Percentiles rank a stretch among this genome's conserved stretches.
Evolutionary conservation across 2,797 vertebrate species (phyloP).

Genomic region (Octomys mimax): DNA sequence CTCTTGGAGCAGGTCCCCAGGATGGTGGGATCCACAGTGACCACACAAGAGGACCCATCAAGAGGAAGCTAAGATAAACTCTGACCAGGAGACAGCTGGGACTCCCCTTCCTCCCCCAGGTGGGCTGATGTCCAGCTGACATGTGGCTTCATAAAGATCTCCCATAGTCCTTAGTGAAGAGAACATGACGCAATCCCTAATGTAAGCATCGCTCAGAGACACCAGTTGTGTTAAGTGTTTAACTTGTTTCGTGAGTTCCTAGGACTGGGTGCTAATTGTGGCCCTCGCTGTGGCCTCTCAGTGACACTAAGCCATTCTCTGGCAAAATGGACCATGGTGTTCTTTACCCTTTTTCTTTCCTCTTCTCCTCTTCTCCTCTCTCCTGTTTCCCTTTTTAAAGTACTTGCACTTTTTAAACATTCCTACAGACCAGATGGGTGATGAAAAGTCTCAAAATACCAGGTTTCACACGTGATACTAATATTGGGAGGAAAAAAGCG

Average conservation of each 20-base stretch:
- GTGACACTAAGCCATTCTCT: slow-evolving; percentile 29
- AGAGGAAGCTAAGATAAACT: not conserved
- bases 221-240: slow-evolving; percentile 13
- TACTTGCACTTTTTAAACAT: slow-evolving; percentile 65
- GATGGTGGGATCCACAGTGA: not conserved
- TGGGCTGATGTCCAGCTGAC: not conserved
- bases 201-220: not conserved
- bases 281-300: not conserved
- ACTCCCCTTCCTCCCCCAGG: not conserved
- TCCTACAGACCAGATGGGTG: slow-evolving; percentile 71
- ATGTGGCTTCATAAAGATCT: not conserved
- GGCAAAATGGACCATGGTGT: not conserved
- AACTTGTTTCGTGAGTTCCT: not conserved
- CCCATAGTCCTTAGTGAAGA: not conserved
- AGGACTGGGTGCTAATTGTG: not conserved
- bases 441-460: slow-evolving; percentile 69
- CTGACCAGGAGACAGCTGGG: not conserved
- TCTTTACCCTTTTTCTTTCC: slow-evolving; percentile 10
- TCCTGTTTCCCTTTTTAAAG: not conserved
- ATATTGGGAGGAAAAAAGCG: slow-evolving; percentile 61
- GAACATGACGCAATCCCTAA: not conserved
- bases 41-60: not conserved
- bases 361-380: not conserved
- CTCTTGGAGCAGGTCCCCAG: not conserved
- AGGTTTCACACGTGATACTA: slow-evolving; percentile 71